Evolutionary conservation across 2,888 invertebrate genomes (phyloP).

Genomic region (Ormyrus thymus): DNA sequence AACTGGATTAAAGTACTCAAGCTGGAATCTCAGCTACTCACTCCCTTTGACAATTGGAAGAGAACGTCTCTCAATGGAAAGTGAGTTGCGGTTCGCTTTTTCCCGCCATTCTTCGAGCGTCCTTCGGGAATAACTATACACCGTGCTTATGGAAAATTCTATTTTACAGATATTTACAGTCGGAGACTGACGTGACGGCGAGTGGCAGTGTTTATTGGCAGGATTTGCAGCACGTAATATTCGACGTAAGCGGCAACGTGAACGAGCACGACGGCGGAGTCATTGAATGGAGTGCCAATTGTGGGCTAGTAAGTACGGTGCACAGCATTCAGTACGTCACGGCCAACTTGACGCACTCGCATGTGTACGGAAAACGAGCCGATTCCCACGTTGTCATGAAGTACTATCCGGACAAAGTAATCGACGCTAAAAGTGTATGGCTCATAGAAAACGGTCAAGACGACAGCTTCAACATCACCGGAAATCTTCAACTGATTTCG

Average conservation of each 20-base stretch:
- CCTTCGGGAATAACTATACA: too few relatives aligned
- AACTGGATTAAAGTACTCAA: constrained; percentile 73
- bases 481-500: constrained; percentile 80
- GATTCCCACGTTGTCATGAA: constrained; percentile 76
- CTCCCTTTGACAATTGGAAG: constrained; percentile 79
- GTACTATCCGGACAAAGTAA: constrained; percentile 82
- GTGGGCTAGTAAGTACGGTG: constrained; percentile 78
- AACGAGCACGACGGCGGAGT: constrained; percentile 72
- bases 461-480: constrained; percentile 80
- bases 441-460: constrained; percentile 77
- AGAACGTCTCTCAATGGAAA: constrained; percentile 76
- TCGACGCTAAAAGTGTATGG: constrained; percentile 85
- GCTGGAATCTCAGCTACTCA: constrained; percentile 75
- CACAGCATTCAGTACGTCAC: constrained; percentile 78
- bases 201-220: constrained; percentile 80
- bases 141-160: too few relatives aligned
- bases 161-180: constrained; percentile 76
- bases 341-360: constrained; percentile 77
- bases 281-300: constrained; percentile 75
- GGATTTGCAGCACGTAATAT: constrained; percentile 77
- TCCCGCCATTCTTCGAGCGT: too few relatives aligned
- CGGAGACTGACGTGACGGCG: constrained; percentile 75
- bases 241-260: constrained; percentile 78
- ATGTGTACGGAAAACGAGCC: constrained; percentile 74
- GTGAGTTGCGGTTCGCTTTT: constrained; percentile 67